These are phyloP conservation scores for Archivesica marissinica DNA, from an alignment of 1,140 invertebrate species.

Conservation along the genomic window DNA sequence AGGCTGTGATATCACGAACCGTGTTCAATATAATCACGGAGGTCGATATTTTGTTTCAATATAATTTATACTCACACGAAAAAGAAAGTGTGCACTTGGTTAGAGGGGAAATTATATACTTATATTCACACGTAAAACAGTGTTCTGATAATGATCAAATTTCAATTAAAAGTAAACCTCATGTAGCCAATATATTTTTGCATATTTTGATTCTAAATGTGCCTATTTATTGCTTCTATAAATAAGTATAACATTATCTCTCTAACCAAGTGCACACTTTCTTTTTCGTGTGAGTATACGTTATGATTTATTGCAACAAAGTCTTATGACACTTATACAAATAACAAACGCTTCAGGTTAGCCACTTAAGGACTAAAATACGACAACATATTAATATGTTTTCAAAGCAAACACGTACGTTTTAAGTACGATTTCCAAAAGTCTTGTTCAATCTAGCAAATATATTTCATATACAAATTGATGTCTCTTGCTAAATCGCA, in stretches of 20 bases:
- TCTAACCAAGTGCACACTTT: too few species aligned
- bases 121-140: too few species aligned
- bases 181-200: too few species aligned
- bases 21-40: not conserved
- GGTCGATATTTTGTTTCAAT: slow-evolving; percentile 36
- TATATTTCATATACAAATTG: slow-evolving; percentile 46
- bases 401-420: slow-evolving; percentile 44
- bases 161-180: too few species aligned
- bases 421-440: slow-evolving; percentile 4
- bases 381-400: slow-evolving; percentile 63
- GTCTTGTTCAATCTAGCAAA: not conserved
- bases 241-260: too few species aligned
- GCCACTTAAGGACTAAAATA: slow-evolving; percentile 3
- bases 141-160: too few species aligned
- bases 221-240: too few species aligned
- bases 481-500: slow-evolving; percentile 18
- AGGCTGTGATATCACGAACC: not conserved
- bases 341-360: slow-evolving; percentile 15
- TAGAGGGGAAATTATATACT: too few species aligned
- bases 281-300: not conserved
- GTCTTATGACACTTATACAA: slow-evolving; percentile 35
- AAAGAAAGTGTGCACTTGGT: too few species aligned
- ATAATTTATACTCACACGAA: too few species aligned
- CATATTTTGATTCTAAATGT: too few species aligned
- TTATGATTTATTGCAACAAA: slow-evolving; percentile 22